phyloP scores from a whole-genome alignment of 2,888 invertebrate species.

The Pollenia labialis region DNA sequence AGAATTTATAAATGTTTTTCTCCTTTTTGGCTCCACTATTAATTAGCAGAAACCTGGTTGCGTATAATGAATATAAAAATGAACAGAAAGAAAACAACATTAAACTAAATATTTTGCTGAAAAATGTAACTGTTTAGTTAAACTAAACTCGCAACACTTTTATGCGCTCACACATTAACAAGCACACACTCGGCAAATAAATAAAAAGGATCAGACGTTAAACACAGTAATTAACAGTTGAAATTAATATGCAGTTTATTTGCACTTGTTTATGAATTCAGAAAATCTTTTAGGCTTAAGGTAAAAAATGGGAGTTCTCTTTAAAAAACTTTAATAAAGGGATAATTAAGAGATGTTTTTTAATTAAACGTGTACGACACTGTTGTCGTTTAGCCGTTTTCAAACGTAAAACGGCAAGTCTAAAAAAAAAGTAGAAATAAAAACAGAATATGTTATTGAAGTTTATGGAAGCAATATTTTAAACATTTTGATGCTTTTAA shows the following conservation, averaged over 20 bases:
- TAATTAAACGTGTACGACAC: too few species aligned
- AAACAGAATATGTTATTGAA: not conserved
- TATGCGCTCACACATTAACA: constrained; percentile 15
- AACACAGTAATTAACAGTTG: constrained; percentile 60
- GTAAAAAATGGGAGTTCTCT: not conserved
- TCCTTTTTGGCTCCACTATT: not conserved
- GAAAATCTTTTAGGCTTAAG: not conserved
- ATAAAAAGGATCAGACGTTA: not conserved
- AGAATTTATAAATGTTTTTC: too few species aligned
- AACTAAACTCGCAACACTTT: constrained; percentile 20
- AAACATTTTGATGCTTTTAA: not conserved
- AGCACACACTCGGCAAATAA: not conserved
- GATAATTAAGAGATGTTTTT: too few species aligned
- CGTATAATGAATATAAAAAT: constrained; percentile 16
- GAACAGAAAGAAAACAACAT: constrained; percentile 16
- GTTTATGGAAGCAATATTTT: constrained; percentile 35
- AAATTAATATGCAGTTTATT: constrained; percentile 33
- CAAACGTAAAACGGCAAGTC: too few species aligned
- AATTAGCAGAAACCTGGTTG: not conserved
- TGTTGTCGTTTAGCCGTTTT: too few species aligned
- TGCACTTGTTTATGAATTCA: not conserved
- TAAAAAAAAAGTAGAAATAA: not conserved
- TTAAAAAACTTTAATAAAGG: too few species aligned
- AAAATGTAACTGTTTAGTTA: constrained; percentile 56
- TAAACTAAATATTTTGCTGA: constrained; percentile 60